Base-by-base conservation (phyloP, 2,888 invertebrate species). In the Leptinotarsa tumamoca region DNA sequence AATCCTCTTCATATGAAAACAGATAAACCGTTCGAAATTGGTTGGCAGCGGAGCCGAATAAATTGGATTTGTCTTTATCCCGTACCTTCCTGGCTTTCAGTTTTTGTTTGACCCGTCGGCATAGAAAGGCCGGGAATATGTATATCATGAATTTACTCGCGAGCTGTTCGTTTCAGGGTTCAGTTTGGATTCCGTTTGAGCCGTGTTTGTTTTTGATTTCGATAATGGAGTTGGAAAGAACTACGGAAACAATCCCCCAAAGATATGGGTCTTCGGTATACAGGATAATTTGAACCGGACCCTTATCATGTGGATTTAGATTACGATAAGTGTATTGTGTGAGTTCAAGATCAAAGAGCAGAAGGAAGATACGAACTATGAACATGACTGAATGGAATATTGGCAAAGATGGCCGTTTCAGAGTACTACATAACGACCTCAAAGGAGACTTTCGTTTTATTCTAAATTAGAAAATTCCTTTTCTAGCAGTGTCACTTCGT, bases 11-110 rank as follows among this genome's bases (percentile, higher is more conserved):
- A 4, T 15, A 52, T 17, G n/a, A 52, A 52, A 52, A 52, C 52
- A 52, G 52, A 52, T 52, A 52, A 15, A 52, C 52, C 52, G 52
- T 17, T 52, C 7, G 15, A 43, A 17, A 52, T 52, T 52, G 52
- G 52, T 4, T 52, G 4, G 52, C 52, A 52, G 17, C n/a, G n/a
- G n/a, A 52, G 17, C 4, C 4, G n/a, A 52, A 52, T 52, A 52
- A 52, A 52, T 52, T 52, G 52, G 52, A 52, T 52, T 52, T 52
- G n/a, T 52, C 52, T 52, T 17, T 52, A 52, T 52, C 52, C 52
- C n/a, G 52, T 17, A n/a, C 52, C n/a, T n/a, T 52, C 52, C 52
- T 4, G 52, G 52, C n/a, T 52, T 52, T 52, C n/a, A 52, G 52
- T n/a, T 52, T 52, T 52, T n/a, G 15, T 52, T 52, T n/a, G 15